A percentile compares a stretch with the other conserved stretches of the same genome.
Evolutionary conservation across 2,888 invertebrate genomes (phyloP).

Genomic region (Eudemis profundana): DNA sequence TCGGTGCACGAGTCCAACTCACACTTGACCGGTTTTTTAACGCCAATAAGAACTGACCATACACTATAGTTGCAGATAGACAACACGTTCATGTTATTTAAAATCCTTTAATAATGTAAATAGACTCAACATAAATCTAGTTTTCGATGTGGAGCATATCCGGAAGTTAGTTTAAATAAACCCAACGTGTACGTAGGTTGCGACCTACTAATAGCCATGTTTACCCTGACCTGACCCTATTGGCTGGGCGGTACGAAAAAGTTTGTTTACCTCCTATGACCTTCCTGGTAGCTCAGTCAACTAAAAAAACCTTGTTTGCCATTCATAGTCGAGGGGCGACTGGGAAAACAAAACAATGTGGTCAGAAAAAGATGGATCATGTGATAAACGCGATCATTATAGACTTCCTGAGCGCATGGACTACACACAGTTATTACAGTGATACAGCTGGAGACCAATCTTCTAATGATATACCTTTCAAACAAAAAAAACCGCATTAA

Average conservation of each 20-base stretch:
- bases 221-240: slow-evolving; percentile 32
- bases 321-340: background rate
- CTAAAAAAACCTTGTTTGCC: slow-evolving; percentile 9
- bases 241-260: slow-evolving; percentile 27
- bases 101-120: background rate
- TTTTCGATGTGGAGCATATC: slow-evolving; percentile 10
- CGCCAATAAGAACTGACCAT: too few relatives aligned
- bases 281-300: slow-evolving; percentile 23
- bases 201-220: slow-evolving; percentile 30
- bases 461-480: too few relatives aligned
- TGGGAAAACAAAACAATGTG: too few relatives aligned
- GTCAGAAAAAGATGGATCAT: too few relatives aligned
- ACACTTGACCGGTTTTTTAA: too few relatives aligned
- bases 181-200: slow-evolving; percentile 10
- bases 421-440: too few relatives aligned
- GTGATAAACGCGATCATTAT: too few relatives aligned
- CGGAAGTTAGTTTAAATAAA: slow-evolving; percentile 36
- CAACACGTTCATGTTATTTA: background rate
- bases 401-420: too few relatives aligned
- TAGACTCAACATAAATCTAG: background rate
- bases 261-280: slow-evolving; percentile 33
- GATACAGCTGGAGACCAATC: too few relatives aligned
- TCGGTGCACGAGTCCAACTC: too few relatives aligned
- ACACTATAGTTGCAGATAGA: too few relatives aligned
- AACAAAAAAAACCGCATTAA: too few relatives aligned